Evolutionary conservation across 2,113 vertebrate genomes (phyloP).

Genomic region (Climacteris rufus): DNA sequence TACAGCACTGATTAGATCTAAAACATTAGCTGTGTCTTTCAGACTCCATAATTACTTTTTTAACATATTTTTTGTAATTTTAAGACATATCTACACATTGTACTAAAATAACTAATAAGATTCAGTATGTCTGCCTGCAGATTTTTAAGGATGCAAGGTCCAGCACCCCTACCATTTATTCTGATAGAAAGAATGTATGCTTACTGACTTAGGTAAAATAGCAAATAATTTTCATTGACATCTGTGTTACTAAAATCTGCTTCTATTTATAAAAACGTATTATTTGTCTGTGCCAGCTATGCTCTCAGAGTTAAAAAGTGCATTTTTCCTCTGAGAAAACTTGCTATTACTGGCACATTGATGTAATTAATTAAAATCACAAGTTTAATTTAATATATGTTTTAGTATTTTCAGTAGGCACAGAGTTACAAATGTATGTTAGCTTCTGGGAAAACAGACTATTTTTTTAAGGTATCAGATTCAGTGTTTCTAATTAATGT

Average conservation of each 20-base stretch:
- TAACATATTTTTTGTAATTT: background rate
- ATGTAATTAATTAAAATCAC: background rate
- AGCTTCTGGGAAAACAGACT: background rate
- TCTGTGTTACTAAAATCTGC: background rate
- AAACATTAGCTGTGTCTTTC: background rate
- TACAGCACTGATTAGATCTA: background rate
- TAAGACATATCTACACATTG: background rate
- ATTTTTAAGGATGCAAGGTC: background rate
- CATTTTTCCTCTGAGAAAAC: background rate
- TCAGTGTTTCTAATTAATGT: background rate
- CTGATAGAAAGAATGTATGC: background rate
- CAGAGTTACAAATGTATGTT: background rate
- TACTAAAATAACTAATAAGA: background rate
- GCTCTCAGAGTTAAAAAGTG: background rate
- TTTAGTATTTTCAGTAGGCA: background rate
- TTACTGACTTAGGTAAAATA: background rate
- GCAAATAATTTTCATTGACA: background rate
- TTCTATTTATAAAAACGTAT: background rate
- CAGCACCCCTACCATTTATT: background rate
- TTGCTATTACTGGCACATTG: background rate
- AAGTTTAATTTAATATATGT: background rate
- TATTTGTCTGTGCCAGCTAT: background rate
- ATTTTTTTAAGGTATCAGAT: background rate
- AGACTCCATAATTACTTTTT: background rate
- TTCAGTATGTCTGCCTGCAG: background rate